phyloP scores from a whole-genome alignment of 2,888 invertebrate species.

The Oegoconia quadripuncta region DNA sequence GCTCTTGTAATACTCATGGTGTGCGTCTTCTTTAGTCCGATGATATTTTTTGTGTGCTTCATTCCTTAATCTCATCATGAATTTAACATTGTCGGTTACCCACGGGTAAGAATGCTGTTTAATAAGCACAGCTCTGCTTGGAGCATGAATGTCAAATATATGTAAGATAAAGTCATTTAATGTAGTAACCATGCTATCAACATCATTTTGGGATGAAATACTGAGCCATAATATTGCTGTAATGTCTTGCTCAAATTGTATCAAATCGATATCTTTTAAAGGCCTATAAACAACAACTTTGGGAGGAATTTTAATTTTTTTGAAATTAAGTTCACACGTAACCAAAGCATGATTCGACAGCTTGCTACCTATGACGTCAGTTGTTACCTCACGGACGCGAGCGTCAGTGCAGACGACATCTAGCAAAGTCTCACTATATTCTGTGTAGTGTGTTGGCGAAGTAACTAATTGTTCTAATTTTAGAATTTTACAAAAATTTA shows the following conservation, averaged over 20 bases:
- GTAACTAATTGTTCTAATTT: neutral
- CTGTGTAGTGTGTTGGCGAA: neutral
- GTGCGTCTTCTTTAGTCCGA: neutral
- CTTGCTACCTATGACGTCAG: neutral
- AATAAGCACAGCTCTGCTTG: neutral
- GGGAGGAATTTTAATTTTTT: neutral
- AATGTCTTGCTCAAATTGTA: slow-evolving; percentile 6
- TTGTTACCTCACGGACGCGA: neutral
- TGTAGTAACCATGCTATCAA: neutral
- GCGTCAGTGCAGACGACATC: neutral
- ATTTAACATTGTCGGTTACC: neutral
- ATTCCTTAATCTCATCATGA: neutral
- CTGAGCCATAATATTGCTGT: slow-evolving; percentile 8
- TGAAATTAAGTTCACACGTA: neutral
- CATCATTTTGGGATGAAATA: too few relatives aligned
- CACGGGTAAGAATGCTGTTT: neutral
- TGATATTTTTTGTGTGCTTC: neutral
- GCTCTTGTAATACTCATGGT: slow-evolving; percentile 7
- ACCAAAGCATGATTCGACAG: neutral
- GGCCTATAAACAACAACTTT: slow-evolving; percentile 7
- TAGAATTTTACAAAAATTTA: neutral
- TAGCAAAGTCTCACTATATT: neutral
- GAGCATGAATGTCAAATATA: neutral
- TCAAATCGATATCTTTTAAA: slow-evolving; percentile 8
- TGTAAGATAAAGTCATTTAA: neutral